A percentile compares a stretch with the other conserved stretches of the same genome.
Conservation (phyloP, 2,888 invertebrate genomes). For the Esperia sulphurella region DNA sequence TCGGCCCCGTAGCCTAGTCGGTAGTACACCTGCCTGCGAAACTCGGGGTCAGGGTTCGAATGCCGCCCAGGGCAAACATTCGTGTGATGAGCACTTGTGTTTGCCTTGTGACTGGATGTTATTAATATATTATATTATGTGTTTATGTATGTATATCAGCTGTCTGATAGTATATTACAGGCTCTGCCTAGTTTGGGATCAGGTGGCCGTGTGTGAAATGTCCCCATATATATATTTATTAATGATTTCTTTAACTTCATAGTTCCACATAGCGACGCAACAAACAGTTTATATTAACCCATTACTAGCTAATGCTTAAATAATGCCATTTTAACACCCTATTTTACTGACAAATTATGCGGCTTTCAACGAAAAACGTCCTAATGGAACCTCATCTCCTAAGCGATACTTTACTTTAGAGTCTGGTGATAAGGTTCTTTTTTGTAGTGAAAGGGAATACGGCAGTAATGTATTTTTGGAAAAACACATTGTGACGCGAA, state of each 20-base stretch:
- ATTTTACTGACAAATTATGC: slow-evolving; percentile 8
- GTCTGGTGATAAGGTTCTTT: background rate
- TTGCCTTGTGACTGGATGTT: too few relatives aligned
- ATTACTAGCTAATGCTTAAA: slow-evolving; percentile 7
- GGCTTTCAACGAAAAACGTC: background rate
- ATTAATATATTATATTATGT: too few relatives aligned
- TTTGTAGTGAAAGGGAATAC: background rate
- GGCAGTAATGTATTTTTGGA: background rate
- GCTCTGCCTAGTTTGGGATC: too few relatives aligned
- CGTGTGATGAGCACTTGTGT: too few relatives aligned
- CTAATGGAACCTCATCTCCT: background rate
- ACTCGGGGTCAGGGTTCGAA: too few relatives aligned
- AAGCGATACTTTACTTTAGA: background rate
- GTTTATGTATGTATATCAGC: too few relatives aligned
- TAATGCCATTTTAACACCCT: slow-evolving; percentile 9
- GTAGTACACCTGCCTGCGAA: too few relatives aligned
- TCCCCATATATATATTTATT: too few relatives aligned
- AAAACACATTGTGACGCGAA: background rate
- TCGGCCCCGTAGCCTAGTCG: too few relatives aligned
- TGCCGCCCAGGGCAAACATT: too few relatives aligned
- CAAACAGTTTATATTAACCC: slow-evolving; percentile 3
- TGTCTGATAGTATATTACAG: too few relatives aligned
- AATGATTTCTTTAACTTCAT: background rate
- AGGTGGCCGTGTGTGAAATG: too few relatives aligned
- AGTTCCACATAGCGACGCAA: background rate